Percentiles rank a stretch among this genome's conserved stretches.
Conservation (phyloP, 2,113 vertebrate genomes). For the Larimichthys crocea region DNA sequence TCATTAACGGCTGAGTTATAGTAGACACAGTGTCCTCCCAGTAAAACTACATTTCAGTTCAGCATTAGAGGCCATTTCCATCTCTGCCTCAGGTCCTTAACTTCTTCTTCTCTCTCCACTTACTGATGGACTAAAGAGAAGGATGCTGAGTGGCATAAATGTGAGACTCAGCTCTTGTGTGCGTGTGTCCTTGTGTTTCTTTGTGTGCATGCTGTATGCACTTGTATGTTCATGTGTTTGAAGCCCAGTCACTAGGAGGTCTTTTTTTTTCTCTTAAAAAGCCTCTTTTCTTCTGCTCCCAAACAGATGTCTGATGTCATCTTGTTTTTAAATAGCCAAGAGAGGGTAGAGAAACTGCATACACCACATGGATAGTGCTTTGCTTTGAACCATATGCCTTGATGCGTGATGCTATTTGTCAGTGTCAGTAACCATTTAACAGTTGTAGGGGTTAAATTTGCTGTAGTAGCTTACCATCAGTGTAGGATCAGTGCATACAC, state of each 20-base stretch:
- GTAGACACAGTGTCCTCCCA: conserved; percentile 37
- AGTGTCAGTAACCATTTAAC: conserved; percentile 42
- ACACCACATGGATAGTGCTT: conserved; percentile 31
- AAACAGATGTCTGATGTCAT: conserved; percentile 77
- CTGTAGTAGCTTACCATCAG: conserved; percentile 1
- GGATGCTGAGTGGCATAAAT: conserved; percentile 36
- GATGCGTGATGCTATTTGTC: conserved; percentile 57
- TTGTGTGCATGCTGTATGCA: conserved; percentile 37
- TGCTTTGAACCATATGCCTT: conserved; percentile 56
- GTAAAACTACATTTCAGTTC: conserved; percentile 49
- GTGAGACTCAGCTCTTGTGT: conserved; percentile 39
- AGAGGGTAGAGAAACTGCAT: conserved; percentile 49
- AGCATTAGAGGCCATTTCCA: conserved; percentile 44
- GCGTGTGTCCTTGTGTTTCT: conserved; percentile 50
- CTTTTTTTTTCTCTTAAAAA: conserved; percentile 54
- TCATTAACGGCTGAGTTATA: conserved; percentile 59
- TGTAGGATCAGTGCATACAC: not conserved
- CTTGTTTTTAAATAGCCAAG: conserved; percentile 58
- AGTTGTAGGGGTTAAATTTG: conserved; percentile 29
- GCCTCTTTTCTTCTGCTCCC: conserved; percentile 34
- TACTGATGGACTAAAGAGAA: conserved; percentile 39
- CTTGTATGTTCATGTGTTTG: conserved; percentile 54
- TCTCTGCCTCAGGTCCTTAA: conserved; percentile 53
- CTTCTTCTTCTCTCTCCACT: conserved; percentile 32
- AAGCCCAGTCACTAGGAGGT: conserved; percentile 57